Conservation (phyloP, 1,140 invertebrate species). For the Asbolus verrucosus region DNA sequence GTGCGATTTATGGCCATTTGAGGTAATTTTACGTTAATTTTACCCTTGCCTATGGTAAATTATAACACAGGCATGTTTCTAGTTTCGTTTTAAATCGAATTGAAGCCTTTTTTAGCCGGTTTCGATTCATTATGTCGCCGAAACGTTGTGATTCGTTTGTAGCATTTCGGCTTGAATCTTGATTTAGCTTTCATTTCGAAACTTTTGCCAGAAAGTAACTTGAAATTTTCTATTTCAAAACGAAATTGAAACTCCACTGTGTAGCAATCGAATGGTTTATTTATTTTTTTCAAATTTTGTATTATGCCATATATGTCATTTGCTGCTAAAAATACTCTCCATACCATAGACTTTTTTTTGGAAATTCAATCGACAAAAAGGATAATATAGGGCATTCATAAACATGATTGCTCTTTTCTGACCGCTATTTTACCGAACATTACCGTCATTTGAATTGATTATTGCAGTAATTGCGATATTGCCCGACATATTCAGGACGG, state of each 20-base stretch:
- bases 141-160: slow-evolving; percentile 10
- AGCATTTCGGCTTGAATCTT: neutral
- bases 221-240: neutral
- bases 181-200: neutral
- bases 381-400: neutral
- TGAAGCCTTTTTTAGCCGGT: slow-evolving; percentile 1
- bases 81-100: neutral
- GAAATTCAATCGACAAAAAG: neutral
- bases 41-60: neutral
- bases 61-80: neutral
- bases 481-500: slow-evolving; percentile 52
- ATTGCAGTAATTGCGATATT: slow-evolving; percentile 38
- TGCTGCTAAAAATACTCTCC: slow-evolving; percentile 12
- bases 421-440: slow-evolving; percentile 38
- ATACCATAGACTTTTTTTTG: neutral
- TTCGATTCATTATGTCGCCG: slow-evolving; percentile 28
- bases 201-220: neutral
- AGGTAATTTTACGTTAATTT: slow-evolving; percentile 58
- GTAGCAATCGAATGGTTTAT: neutral
- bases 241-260: neutral
- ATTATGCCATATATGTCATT: slow-evolving; percentile 33
- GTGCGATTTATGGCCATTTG: slow-evolving; percentile 57
- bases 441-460: slow-evolving; percentile 54
- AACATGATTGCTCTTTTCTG: slow-evolving; percentile 20
- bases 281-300: slow-evolving; percentile 17